Conservation (phyloP, 2,113 vertebrate genomes). For the Pygoscelis adeliae region DNA sequence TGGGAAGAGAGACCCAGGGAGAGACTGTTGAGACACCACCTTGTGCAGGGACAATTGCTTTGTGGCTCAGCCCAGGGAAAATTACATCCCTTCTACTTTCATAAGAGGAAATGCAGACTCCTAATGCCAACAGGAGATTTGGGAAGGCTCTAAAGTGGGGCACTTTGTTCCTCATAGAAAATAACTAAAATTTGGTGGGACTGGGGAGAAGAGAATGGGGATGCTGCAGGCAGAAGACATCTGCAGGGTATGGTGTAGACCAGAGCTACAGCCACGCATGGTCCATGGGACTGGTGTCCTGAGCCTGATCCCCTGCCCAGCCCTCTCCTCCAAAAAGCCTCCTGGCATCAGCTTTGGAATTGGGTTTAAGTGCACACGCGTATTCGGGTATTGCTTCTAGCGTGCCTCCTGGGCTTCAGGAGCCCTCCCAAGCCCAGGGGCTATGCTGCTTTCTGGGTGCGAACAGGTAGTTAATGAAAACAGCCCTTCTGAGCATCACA, state of each 20-base stretch:
- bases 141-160: background rate
- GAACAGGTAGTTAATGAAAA: background rate
- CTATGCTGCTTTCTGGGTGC: background rate
- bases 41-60: background rate
- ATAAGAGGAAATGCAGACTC: background rate
- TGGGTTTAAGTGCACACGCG: accelerated
- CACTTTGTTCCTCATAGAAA: background rate
- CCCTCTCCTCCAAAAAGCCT: background rate
- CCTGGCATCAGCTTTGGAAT: background rate
- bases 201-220: background rate
- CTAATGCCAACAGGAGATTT: background rate
- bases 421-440: background rate
- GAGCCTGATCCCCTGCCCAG: background rate
- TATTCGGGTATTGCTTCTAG: background rate
- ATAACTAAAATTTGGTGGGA: background rate
- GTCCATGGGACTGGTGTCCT: background rate
- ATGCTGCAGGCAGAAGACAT: background rate
- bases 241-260: background rate
- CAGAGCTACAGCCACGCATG: background rate
- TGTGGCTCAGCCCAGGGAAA: background rate
- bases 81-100: background rate
- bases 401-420: background rate
- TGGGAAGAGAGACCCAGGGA: background rate
- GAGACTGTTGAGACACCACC: background rate
- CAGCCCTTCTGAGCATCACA: background rate